Percentiles rank a stretch among this genome's conserved stretches.
Conservation (phyloP, 2,113 vertebrate genomes). For the Phoenicopterus ruber region DNA sequence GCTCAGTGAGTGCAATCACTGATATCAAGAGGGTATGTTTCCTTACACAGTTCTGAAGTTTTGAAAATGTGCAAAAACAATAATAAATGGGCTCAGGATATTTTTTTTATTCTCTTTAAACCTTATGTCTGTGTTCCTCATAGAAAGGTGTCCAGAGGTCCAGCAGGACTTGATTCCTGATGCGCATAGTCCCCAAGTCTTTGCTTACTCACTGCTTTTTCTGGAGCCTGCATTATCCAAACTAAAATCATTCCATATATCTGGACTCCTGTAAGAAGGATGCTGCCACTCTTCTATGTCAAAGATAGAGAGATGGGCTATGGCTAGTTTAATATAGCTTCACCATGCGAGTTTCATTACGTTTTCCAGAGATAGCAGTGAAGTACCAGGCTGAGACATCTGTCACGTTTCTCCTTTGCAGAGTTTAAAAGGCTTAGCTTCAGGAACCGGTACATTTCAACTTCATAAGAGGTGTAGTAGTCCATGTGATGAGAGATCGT, state of each 20-base stretch:
- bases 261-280: neutral
- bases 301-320: neutral
- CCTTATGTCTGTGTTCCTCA: neutral
- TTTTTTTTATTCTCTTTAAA: neutral
- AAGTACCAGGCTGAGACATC: neutral
- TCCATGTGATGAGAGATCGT: neutral
- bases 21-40: conserved; percentile 96
- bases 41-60: neutral
- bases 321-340: neutral
- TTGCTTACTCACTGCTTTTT: neutral
- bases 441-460: neutral
- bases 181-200: neutral
- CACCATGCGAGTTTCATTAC: neutral
- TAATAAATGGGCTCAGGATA: neutral
- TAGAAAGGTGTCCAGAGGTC: neutral
- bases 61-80: neutral
- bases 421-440: neutral
- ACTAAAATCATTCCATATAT: neutral
- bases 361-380: neutral
- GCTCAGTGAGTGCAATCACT: conserved; percentile 96
- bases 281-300: neutral
- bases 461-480: neutral
- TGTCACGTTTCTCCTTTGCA: neutral
- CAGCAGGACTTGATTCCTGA: neutral
- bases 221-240: neutral